These are phyloP conservation scores for Ibidorhyncha struthersii DNA, from an alignment of 2,113 vertebrate species.

Conservation along the genomic window DNA sequence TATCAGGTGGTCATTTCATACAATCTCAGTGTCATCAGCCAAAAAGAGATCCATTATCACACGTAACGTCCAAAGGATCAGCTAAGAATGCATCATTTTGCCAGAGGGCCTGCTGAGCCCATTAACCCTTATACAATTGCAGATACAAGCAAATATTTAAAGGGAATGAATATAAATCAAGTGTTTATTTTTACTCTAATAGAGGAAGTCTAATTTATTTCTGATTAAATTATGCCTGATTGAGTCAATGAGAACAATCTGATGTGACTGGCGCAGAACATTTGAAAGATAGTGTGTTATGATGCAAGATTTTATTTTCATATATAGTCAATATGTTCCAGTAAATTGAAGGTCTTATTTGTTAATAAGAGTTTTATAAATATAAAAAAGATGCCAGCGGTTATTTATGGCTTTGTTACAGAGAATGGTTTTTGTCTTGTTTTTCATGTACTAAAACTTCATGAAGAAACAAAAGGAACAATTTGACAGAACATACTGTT, in stretches of 20 bases:
- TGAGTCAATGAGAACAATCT: not conserved
- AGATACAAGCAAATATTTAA: not conserved
- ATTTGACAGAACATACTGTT: constrained; percentile 22
- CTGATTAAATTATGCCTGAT: constrained; percentile 27
- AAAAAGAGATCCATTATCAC: not conserved
- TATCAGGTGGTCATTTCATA: not conserved
- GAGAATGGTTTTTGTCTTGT: not conserved
- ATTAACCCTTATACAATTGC: not conserved
- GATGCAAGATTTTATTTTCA: constrained; percentile 19
- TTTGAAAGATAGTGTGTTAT: not conserved
- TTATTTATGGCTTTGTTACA: not conserved
- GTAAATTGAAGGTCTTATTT: constrained; percentile 3
- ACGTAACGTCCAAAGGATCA: not conserved
- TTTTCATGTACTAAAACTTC: constrained; percentile 3
- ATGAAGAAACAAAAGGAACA: not conserved
- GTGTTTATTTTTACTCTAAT: constrained; percentile 7
- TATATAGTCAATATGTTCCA: not conserved
- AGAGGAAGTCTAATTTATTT: constrained; percentile 21
- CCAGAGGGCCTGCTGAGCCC: not conserved
- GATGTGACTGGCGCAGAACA: not conserved
- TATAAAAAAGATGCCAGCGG: not conserved
- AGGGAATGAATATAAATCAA: not conserved
- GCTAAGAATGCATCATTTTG: not conserved
- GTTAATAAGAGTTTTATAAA: constrained; percentile 4
- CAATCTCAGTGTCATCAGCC: not conserved